Evolutionary conservation across 2,888 invertebrate species (phyloP).

Genomic region (Subacronicta megacephala): DNA sequence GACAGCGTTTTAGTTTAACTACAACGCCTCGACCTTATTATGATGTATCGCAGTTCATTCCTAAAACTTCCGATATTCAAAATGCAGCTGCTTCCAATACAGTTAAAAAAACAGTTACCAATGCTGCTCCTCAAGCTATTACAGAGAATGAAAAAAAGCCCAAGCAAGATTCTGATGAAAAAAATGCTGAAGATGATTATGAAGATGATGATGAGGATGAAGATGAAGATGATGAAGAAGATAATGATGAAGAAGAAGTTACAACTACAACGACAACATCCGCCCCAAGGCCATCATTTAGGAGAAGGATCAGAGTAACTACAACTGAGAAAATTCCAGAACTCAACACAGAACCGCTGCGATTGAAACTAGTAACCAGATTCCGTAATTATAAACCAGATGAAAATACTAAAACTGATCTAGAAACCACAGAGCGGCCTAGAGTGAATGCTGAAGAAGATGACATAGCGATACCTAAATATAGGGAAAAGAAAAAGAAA

Average conservation of each 20-base stretch:
- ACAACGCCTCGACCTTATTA: constrained; percentile 59
- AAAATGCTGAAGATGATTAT: constrained; percentile 66
- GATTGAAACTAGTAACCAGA: constrained; percentile 74
- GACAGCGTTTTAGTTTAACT: constrained; percentile 43
- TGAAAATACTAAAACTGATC: constrained; percentile 43
- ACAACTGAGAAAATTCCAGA: constrained; percentile 61
- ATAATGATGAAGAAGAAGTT: constrained; percentile 27
- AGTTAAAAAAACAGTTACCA: constrained; percentile 62
- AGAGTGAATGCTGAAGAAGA: constrained; percentile 24
- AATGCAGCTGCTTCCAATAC: constrained; percentile 69
- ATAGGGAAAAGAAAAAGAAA: constrained; percentile 82
- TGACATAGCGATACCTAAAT: constrained; percentile 64
- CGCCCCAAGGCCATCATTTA: constrained; percentile 65
- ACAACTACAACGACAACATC: constrained; percentile 65
- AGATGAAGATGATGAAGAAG: constrained; percentile 60
- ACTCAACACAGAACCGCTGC: constrained; percentile 60
- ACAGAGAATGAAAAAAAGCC: constrained; percentile 5
- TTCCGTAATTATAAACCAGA: constrained; percentile 68
- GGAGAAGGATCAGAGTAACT: constrained; percentile 60
- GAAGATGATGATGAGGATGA: constrained; percentile 69
- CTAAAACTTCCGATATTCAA: constrained; percentile 61
- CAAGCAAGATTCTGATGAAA: constrained; percentile 51
- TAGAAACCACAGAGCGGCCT: constrained; percentile 30
- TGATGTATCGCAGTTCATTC: constrained; percentile 66
- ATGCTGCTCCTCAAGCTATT: constrained; percentile 42